Evolutionary conservation across 2,113 vertebrate species (phyloP).

Genomic region (Lucifuga dentata): DNA sequence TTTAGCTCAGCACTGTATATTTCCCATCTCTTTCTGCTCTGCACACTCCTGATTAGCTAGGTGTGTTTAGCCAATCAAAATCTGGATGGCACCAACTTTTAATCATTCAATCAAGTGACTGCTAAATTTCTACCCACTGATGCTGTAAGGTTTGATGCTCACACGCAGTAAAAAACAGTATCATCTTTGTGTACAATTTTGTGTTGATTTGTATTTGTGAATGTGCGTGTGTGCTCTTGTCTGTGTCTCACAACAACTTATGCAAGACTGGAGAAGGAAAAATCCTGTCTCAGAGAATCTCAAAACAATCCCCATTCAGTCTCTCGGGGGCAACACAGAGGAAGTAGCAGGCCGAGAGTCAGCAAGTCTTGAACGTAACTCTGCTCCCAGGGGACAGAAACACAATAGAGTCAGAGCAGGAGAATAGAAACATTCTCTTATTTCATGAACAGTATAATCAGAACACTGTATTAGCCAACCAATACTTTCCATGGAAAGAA

Average conservation of each 20-base stretch:
- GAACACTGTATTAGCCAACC: slow-evolving; percentile 40
- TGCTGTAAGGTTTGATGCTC: slow-evolving; percentile 32
- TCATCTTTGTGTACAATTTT: slow-evolving; percentile 14
- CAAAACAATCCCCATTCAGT: slow-evolving; percentile 51
- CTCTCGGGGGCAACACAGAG: slow-evolving; percentile 35
- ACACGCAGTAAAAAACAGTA: slow-evolving; percentile 10
- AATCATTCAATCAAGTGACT: too few species aligned
- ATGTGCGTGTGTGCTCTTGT: slow-evolving; percentile 15
- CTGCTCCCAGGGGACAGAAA: slow-evolving; percentile 40
- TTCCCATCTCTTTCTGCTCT: too few species aligned
- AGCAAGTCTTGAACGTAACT: slow-evolving; percentile 54
- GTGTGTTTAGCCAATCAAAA: too few species aligned
- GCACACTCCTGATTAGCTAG: too few species aligned
- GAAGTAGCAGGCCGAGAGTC: slow-evolving; percentile 48
- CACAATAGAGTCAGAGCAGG: slow-evolving; percentile 54
- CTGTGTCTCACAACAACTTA: background rate
- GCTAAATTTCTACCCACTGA: slow-evolving; percentile 26
- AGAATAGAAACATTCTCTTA: slow-evolving; percentile 55
- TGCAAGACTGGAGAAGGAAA: slow-evolving; percentile 30
- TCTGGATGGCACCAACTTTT: too few species aligned
- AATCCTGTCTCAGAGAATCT: slow-evolving; percentile 42
- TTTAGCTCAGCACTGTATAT: too few species aligned
- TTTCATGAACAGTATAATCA: slow-evolving; percentile 65
- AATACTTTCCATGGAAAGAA: slow-evolving; percentile 14
- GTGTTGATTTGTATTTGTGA: slow-evolving; percentile 40